A percentile compares a stretch with the other conserved stretches of the same genome.
Conservation (phyloP, 2,888 invertebrate species). For the Lacanobia oleracea region DNA sequence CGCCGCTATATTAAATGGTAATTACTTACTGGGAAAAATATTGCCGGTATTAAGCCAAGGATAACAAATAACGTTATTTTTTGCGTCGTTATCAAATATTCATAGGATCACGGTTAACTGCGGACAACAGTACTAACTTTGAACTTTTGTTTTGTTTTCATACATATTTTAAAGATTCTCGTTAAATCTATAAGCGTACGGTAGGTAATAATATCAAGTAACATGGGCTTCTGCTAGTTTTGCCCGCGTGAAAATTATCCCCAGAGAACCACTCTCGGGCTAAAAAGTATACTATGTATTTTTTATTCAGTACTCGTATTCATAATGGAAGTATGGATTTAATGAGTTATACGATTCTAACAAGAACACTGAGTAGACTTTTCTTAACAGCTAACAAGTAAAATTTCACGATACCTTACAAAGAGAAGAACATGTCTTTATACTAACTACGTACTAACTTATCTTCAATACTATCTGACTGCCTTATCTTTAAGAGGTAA, state of each 20-base stretch:
- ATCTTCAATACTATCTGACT: conserved; percentile 9
- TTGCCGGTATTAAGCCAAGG: background rate
- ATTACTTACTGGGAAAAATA: conserved; percentile 2
- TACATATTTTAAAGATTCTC: conserved; percentile 13
- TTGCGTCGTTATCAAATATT: conserved; percentile 30
- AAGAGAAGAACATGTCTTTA: background rate
- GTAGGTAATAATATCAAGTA: background rate
- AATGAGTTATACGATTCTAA: background rate
- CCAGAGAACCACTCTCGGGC: too few relatives aligned
- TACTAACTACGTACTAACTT: background rate
- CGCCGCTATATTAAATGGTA: background rate
- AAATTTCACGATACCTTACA: background rate
- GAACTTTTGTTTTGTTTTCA: conserved; percentile 5
- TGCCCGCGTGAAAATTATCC: too few relatives aligned
- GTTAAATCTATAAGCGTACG: conserved; percentile 12
- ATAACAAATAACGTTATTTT: conserved; percentile 17
- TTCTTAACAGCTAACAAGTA: background rate
- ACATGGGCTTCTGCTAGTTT: too few relatives aligned
- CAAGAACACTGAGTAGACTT: background rate
- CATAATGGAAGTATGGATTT: background rate
- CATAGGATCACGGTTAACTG: conserved; percentile 1
- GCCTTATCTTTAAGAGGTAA: background rate
- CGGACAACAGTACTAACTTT: conserved; percentile 3
- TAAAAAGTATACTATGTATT: too few relatives aligned
- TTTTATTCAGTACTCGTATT: too few relatives aligned